Evolutionary conservation across 2,797 vertebrate species (phyloP), one percentile per base, ranked within the genome.

Genomic region (Pipistrellus nathusii): DNA sequence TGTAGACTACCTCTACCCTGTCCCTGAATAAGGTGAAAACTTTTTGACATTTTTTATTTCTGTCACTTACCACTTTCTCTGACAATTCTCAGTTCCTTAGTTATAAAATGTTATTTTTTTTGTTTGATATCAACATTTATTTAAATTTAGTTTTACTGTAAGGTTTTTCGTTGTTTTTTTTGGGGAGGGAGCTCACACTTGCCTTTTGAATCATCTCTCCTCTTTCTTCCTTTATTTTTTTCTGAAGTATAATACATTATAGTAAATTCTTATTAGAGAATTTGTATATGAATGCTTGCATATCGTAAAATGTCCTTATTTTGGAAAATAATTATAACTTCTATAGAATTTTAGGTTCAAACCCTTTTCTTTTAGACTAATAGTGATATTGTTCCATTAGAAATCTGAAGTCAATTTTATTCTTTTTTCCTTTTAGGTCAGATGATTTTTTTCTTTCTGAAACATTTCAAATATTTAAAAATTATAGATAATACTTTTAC

Each of bases 291-390:
- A 84, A 69, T 62, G 4, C 59, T 44, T 90, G 57, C 27, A 71
- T 82, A 4, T 64, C 25, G 27, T 64, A 90, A 86, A 90, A 51
- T 86, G 25, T 53, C 3, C n/a, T 81, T 81, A 82, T 93, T 95
- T 95, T 69, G 32, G 76, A 76, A 81, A 93, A 82, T 35, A 72
- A 75, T 76, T 76, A 51, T 27, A 85, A 30, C 35, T 78, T 32
- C 38, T 30, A 4, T 51, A 55, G 44, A 64, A 86, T 75, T 82
- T 93, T 86, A 85, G 17, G 32, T 90, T 81, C 6, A 57, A 59
- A n/a, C 62, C 11, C 17, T 78, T 88, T 92, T 46, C 5, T 80
- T 38, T 80, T 73, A 75, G 57, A 73, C 9, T 18, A 69, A 78
- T 78, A 48, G 46, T 85, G n/a, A 25, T 7, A 18, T 6, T 51